Percentiles rank a stretch among this genome's conserved stretches.
These are phyloP conservation scores for Lamellibrachia luymesi DNA, from an alignment of 1,140 invertebrate species.

Conservation along the genomic window DNA sequence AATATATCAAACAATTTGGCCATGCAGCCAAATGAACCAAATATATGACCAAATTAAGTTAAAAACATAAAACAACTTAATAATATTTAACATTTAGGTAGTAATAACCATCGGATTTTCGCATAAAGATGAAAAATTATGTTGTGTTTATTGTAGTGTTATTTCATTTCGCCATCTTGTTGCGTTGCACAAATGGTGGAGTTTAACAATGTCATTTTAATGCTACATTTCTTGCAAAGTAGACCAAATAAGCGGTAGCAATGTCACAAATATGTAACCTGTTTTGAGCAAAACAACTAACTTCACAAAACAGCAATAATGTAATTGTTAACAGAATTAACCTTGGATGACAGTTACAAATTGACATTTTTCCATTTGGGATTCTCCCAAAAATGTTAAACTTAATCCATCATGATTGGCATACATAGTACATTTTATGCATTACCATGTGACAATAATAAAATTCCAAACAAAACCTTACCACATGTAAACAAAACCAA, in stretches of 20 bases:
- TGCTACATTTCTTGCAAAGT: background rate
- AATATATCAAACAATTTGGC: background rate
- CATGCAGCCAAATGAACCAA: background rate
- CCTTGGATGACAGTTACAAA: background rate
- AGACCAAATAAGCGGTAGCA: background rate
- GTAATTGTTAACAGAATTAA: background rate
- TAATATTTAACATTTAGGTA: background rate
- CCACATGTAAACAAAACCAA: too few species aligned
- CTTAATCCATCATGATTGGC: too few species aligned
- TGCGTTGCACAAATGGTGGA: background rate
- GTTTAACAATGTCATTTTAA: background rate
- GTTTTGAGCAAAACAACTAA: background rate
- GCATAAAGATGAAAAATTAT: background rate
- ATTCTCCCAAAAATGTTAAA: background rate
- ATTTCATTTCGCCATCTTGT: background rate
- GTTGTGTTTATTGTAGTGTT: background rate
- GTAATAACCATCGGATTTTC: background rate
- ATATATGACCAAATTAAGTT: background rate
- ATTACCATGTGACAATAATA: too few species aligned
- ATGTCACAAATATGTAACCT: background rate
- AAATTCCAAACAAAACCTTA: too few species aligned
- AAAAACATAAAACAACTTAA: background rate
- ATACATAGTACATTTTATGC: background rate
- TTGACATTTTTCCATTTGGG: background rate
- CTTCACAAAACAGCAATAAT: background rate